phyloP scores from a whole-genome alignment of 2,888 invertebrate genomes.

The Apoda limacodes region DNA sequence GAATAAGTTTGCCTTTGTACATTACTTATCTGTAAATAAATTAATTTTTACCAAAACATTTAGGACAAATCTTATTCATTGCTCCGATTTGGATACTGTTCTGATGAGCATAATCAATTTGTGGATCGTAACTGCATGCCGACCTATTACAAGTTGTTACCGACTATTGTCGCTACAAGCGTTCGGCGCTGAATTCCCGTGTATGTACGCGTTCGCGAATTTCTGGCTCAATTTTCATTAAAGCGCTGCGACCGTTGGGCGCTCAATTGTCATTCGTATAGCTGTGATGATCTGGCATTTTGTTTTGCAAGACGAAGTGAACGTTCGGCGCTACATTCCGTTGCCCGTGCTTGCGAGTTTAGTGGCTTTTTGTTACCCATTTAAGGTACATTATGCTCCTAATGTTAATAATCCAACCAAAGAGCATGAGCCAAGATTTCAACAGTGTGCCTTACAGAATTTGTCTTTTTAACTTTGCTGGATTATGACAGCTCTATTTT shows the following conservation, averaged over 20 bases:
- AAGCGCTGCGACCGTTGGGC: constrained; percentile 8
- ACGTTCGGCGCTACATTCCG: constrained; percentile 5
- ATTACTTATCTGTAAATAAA: too few species aligned
- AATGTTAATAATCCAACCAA: too few species aligned
- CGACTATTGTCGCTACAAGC: constrained; percentile 12
- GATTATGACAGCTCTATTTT: too few species aligned
- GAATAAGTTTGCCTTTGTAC: too few species aligned
- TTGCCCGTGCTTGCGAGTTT: constrained; percentile 3
- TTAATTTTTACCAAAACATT: constrained; percentile 18
- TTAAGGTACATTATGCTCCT: too few species aligned
- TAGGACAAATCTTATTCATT: too few species aligned
- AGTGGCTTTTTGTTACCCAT: constrained; percentile 6
- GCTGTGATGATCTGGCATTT: too few species aligned
- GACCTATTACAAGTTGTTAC: constrained; percentile 16
- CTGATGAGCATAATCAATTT: constrained; percentile 20
- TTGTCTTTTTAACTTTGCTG: too few species aligned
- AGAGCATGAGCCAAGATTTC: too few species aligned
- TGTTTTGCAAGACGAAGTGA: constrained; percentile 7
- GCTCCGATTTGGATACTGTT: constrained; percentile 19
- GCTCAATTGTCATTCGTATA: too few species aligned
- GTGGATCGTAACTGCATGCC: constrained; percentile 20
- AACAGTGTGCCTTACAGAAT: too few species aligned
- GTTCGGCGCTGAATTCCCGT: constrained; percentile 8
- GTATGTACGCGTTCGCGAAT: constrained; percentile 4
- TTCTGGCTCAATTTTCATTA: constrained; percentile 7